Evolutionary conservation across 2,797 vertebrate species (phyloP).

Genomic region (Triplophysa yarkandensis): DNA sequence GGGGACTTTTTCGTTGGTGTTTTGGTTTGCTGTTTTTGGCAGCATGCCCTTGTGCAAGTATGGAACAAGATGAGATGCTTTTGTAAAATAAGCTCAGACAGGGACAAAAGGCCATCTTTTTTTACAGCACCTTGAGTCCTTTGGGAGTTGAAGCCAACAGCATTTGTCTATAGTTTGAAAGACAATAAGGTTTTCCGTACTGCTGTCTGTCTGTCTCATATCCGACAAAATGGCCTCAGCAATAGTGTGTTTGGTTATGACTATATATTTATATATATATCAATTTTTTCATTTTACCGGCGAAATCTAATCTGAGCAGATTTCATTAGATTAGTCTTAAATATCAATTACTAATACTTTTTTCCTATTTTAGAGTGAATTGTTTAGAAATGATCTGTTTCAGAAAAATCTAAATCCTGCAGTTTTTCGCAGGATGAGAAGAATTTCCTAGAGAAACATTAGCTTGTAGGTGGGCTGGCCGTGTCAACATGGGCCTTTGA

Average conservation of each 20-base stretch:
- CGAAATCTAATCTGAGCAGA: not conserved
- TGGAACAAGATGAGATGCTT: conserved; percentile 44
- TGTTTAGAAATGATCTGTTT: not conserved
- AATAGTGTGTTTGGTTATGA: not conserved
- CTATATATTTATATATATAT: too few species aligned
- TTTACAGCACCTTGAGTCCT: conserved; percentile 31
- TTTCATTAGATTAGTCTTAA: not conserved
- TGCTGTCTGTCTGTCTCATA: not conserved
- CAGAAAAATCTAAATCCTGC: conserved; percentile 11
- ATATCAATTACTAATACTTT: not conserved
- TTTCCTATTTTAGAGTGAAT: not conserved
- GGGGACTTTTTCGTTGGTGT: conserved; percentile 1
- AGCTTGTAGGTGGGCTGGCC: conserved; percentile 43
- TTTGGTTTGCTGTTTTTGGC: conserved; percentile 43
- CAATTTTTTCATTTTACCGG: not conserved
- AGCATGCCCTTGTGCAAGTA: conserved; percentile 23
- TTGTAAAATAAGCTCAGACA: conserved; percentile 37
- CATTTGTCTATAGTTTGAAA: conserved; percentile 43
- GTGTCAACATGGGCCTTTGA: conserved; percentile 57
- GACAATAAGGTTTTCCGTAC: not conserved
- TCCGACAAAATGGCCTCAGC: not conserved
- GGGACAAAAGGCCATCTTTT: conserved; percentile 19
- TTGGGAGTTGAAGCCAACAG: conserved; percentile 20
- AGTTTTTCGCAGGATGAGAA: conserved; percentile 7
- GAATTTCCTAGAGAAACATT: conserved; percentile 31